phyloP scores from a whole-genome alignment of 2,888 invertebrate species.

The Fissipunctia ypsillon region DNA sequence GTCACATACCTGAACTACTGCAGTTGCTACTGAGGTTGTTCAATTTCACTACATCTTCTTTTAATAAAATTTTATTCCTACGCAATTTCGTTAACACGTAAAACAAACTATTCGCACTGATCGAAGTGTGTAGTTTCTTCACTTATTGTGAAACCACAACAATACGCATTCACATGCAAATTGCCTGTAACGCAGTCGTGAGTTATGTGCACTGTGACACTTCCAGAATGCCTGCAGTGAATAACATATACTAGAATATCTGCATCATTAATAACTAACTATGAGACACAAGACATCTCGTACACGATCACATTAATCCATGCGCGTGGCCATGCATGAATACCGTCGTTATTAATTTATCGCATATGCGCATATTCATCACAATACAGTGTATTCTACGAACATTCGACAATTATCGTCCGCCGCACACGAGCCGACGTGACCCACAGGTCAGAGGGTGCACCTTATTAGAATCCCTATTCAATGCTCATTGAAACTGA shows the following conservation, averaged over 20 bases:
- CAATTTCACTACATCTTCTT: slow-evolving; percentile 21
- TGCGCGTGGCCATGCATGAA: slow-evolving; percentile 59
- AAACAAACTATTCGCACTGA: slow-evolving; percentile 69
- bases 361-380: slow-evolving; percentile 43
- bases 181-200: slow-evolving; percentile 69
- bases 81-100: slow-evolving; percentile 52
- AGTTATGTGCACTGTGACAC: slow-evolving; percentile 70
- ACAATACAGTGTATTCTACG: slow-evolving; percentile 49
- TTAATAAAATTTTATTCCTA: slow-evolving; percentile 38
- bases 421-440: slow-evolving; percentile 69
- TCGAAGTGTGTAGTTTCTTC: slow-evolving; percentile 69
- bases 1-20: slow-evolving; percentile 10
- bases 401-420: slow-evolving; percentile 66
- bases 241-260: slow-evolving; percentile 60
- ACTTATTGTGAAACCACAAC: slow-evolving; percentile 76
- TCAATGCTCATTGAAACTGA: slow-evolving; percentile 55
- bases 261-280: slow-evolving; percentile 69
- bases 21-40: slow-evolving; percentile 34
- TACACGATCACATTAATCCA: slow-evolving; percentile 59
- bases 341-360: slow-evolving; percentile 67
- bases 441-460: slow-evolving; percentile 77
- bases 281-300: slow-evolving; percentile 56
- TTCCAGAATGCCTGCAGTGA: slow-evolving; percentile 63
- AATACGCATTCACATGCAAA: slow-evolving; percentile 81
- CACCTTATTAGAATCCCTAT: slow-evolving; percentile 71